Evolutionary conservation across 2,113 vertebrate species (phyloP).

Genomic region (Mystacornis crossleyi): DNA sequence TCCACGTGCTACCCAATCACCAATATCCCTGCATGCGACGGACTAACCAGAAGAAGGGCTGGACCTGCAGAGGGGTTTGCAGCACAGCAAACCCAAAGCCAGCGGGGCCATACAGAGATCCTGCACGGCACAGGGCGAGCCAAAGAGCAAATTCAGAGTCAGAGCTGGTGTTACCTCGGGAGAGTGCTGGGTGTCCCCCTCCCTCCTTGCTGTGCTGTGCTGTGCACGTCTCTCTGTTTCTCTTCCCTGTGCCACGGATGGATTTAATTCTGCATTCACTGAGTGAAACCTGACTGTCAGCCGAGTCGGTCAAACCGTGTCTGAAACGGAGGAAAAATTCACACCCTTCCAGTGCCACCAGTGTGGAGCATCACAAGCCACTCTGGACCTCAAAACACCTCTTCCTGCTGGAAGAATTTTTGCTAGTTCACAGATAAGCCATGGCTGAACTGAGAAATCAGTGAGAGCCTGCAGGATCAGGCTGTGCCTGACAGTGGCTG

Average conservation of each 20-base stretch:
- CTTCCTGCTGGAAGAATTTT: neutral
- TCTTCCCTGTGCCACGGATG: too few relatives aligned
- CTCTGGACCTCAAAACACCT: neutral
- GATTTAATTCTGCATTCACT: too few relatives aligned
- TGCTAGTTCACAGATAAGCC: neutral
- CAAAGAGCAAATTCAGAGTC: neutral
- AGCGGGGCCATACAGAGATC: too few relatives aligned
- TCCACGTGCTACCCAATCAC: neutral
- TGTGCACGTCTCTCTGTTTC: neutral
- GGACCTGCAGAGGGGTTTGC: neutral
- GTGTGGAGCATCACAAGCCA: neutral
- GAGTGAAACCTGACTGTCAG: too few relatives aligned
- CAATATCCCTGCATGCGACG: neutral
- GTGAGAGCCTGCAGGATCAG: neutral
- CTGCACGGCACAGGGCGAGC: neutral
- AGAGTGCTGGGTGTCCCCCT: fast-evolving
- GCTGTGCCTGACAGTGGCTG: neutral
- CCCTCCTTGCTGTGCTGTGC: neutral
- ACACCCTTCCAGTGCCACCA: too few relatives aligned
- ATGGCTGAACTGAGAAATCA: neutral
- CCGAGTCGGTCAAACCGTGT: too few relatives aligned
- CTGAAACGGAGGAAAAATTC: too few relatives aligned
- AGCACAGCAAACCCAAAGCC: neutral
- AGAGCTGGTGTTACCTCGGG: neutral
- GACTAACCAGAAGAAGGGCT: neutral